Conservation (phyloP, 2,113 vertebrate species). For the Lepus timidus region DNA sequence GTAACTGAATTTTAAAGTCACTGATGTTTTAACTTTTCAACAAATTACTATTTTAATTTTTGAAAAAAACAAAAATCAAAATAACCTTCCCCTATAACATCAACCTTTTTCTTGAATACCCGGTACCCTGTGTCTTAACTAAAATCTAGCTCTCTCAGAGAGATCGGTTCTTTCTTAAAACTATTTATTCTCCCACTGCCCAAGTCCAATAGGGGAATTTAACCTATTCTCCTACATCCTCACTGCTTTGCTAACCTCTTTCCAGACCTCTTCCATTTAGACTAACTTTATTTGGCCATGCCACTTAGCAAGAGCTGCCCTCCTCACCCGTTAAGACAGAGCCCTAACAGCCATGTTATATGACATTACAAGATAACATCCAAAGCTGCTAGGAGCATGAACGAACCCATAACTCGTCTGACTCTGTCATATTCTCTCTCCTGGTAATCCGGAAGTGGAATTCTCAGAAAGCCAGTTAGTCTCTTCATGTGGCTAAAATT, state of each 20-base stretch:
- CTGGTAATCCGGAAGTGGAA: background rate
- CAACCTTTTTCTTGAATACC: background rate
- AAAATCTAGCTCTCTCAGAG: background rate
- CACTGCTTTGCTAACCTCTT: background rate
- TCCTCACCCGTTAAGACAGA: background rate
- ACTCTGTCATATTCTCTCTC: background rate
- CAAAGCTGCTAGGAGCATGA: background rate
- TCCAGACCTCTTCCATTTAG: conserved; percentile 31
- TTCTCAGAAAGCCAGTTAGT: background rate
- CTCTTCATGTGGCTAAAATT: background rate
- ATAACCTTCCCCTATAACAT: background rate
- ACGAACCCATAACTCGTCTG: background rate
- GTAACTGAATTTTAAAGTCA: background rate
- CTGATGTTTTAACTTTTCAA: conserved; percentile 19
- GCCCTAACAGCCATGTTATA: background rate
- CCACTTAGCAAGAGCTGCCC: background rate
- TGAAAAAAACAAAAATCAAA: background rate
- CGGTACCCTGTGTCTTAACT: background rate
- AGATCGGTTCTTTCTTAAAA: conserved; percentile 38
- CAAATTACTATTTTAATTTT: background rate
- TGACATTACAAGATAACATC: background rate
- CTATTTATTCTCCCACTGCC: background rate
- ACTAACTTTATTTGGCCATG: background rate
- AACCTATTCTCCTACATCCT: background rate
- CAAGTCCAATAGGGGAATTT: background rate